A percentile compares a stretch with the other conserved stretches of the same genome.
Conservation (phyloP, 2,797 vertebrate genomes). For the Nyctibius grandis region DNA sequence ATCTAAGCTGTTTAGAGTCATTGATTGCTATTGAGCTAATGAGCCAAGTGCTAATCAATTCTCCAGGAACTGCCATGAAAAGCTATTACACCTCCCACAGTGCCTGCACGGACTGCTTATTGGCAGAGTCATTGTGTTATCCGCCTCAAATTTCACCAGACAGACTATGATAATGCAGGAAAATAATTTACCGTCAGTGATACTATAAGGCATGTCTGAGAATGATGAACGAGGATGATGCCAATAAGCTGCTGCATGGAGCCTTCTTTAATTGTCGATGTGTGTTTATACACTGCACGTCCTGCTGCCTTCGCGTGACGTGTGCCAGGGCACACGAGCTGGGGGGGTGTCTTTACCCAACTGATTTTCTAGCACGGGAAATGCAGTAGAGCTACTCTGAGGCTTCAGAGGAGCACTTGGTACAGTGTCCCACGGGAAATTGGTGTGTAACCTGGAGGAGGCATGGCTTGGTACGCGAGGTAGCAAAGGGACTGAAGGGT, state of each 20-base stretch:
- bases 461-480: fast-evolving
- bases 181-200: background rate
- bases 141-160: background rate
- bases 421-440: background rate
- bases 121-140: background rate
- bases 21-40: slow-evolving; percentile 29
- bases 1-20: background rate
- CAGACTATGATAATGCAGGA: background rate
- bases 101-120: background rate
- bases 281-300: background rate
- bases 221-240: background rate
- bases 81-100: background rate
- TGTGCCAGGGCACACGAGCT: fast-evolving
- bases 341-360: background rate
- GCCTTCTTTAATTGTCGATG: background rate
- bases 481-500: background rate
- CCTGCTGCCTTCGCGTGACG: fast-evolving
- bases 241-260: background rate
- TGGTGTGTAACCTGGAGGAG: background rate
- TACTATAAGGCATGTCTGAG: background rate
- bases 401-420: background rate
- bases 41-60: slow-evolving; percentile 22
- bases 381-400: background rate
- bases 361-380: background rate
- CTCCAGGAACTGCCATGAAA: background rate